These are phyloP conservation scores for Trachymyrmex septentrionalis DNA, from an alignment of 1,140 invertebrate species.

Conservation along the genomic window DNA sequence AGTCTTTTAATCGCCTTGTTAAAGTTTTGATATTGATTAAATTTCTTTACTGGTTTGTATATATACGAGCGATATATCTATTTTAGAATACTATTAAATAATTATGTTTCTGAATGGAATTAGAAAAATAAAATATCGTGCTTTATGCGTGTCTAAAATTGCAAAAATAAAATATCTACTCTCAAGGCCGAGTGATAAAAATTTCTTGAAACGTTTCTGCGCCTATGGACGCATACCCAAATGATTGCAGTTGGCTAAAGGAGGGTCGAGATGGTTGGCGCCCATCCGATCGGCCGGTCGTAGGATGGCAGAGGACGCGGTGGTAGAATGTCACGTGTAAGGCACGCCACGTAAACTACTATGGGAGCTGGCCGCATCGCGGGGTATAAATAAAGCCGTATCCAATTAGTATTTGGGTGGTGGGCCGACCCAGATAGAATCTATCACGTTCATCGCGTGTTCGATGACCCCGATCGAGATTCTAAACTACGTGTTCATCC, in stretches of 20 bases:
- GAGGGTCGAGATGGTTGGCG: slow-evolving; percentile 27
- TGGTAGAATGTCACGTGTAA: slow-evolving; percentile 63
- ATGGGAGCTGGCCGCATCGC: slow-evolving; percentile 58
- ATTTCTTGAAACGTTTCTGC: slow-evolving; percentile 10
- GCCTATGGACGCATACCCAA: slow-evolving; percentile 3
- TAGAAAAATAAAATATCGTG: not conserved
- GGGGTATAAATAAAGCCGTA: slow-evolving; percentile 73
- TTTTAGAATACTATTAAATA: not conserved
- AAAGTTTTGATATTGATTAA: too few relatives aligned
- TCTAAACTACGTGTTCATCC: not conserved
- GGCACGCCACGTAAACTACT: slow-evolving; percentile 68
- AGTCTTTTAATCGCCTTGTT: too few relatives aligned
- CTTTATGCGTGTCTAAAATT: not conserved
- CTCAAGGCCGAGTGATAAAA: too few relatives aligned
- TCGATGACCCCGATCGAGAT: slow-evolving; percentile 20
- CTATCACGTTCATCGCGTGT: slow-evolving; percentile 50
- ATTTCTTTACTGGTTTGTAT: too few relatives aligned
- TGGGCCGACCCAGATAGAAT: slow-evolving; percentile 59
- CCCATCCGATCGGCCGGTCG: slow-evolving; percentile 41
- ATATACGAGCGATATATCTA: too few relatives aligned
- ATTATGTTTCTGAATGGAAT: not conserved
- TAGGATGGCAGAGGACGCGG: not conserved
- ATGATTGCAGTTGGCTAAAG: slow-evolving; percentile 12
- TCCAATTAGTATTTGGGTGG: slow-evolving; percentile 74
- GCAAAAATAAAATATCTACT: not conserved